Evolutionary conservation across 2,888 invertebrate species (phyloP).

Genomic region (Drosophila stalkeri): DNA sequence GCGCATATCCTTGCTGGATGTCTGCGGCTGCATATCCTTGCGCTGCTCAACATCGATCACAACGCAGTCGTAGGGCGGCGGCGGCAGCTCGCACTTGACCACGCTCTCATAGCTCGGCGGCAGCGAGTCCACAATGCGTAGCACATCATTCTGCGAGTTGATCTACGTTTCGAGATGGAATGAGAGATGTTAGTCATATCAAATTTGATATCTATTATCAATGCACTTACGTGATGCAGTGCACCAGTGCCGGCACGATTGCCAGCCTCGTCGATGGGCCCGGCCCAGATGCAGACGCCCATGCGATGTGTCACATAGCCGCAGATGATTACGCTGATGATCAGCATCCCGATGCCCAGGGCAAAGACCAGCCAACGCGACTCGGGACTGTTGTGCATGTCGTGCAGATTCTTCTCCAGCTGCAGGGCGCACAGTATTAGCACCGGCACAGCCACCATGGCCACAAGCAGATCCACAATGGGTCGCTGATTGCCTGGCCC

Average conservation of each 20-base stretch:
- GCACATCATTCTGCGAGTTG: constrained; percentile 84
- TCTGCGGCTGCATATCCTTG: constrained; percentile 75
- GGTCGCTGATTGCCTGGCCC: constrained; percentile 80
- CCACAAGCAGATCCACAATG: constrained; percentile 85
- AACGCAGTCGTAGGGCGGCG: constrained; percentile 84
- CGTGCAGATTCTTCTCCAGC: constrained; percentile 85
- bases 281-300: constrained; percentile 85
- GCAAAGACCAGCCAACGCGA: constrained; percentile 85
- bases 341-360: constrained; percentile 84
- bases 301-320: constrained; percentile 85
- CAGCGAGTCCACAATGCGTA: constrained; percentile 83
- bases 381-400: constrained; percentile 83
- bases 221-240: constrained; percentile 74
- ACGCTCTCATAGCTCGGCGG: constrained; percentile 85
- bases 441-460: constrained; percentile 85
- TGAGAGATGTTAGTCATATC: neutral
- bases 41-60: constrained; percentile 82
- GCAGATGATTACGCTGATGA: constrained; percentile 85
- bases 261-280: constrained; percentile 83
- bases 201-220: neutral
- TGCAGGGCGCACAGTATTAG: constrained; percentile 85
- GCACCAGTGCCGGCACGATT: constrained; percentile 67
- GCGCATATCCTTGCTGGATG: constrained; percentile 59
- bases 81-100: constrained; percentile 84
- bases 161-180: constrained; percentile 64